A percentile compares a stretch with the other conserved stretches of the same genome.
These are phyloP conservation scores for Hemibagrus wyckioides DNA, from an alignment of 2,113 vertebrate genomes.

Conservation along the genomic window DNA sequence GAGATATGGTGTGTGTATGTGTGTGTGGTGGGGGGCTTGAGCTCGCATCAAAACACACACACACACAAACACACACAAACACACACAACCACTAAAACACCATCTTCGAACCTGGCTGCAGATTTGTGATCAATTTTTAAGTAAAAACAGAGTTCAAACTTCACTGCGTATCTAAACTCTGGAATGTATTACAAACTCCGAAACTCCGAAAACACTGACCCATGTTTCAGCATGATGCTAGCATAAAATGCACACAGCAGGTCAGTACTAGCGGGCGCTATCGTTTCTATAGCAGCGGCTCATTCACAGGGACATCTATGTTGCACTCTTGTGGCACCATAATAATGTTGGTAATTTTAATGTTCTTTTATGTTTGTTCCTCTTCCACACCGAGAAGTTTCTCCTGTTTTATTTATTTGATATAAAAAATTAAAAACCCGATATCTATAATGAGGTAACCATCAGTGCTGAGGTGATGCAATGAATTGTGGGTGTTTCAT, in stretches of 20 bases:
- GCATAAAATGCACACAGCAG: neutral
- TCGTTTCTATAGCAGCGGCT: neutral
- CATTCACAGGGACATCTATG: neutral
- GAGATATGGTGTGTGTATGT: constrained; percentile 63
- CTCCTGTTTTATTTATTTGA: neutral
- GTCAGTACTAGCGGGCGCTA: neutral
- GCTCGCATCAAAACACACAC: neutral
- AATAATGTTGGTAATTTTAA: too few species aligned
- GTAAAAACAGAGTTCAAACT: neutral
- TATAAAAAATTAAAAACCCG: neutral
- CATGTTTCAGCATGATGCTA: neutral
- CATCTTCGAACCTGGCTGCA: neutral
- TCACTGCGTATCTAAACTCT: neutral
- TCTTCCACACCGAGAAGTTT: neutral
- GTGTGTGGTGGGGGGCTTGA: constrained; percentile 24
- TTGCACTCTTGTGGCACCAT: too few species aligned
- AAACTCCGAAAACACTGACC: neutral
- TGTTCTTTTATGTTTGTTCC: too few species aligned
- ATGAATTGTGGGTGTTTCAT: neutral
- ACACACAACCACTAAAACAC: neutral
- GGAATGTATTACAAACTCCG: neutral
- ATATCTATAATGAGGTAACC: neutral
- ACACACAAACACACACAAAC: neutral
- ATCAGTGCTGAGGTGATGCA: neutral
- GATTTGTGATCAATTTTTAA: neutral